Percentiles rank a stretch among this genome's conserved stretches.
phyloP scores from a whole-genome alignment of 2,797 vertebrate species.

The Anguilla obscura region DNA sequence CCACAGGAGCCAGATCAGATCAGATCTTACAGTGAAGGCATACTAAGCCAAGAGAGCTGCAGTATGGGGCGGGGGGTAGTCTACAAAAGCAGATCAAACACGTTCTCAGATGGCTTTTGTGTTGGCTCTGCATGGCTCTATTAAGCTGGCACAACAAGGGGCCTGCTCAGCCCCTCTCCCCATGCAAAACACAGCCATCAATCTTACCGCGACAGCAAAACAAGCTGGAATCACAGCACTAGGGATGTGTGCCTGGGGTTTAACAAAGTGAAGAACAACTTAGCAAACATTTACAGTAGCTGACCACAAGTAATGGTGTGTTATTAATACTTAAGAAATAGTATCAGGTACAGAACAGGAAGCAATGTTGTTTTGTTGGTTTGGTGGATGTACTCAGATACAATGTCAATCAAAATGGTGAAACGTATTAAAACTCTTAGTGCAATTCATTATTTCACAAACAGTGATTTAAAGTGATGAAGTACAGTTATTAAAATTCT shows the following conservation, averaged over 20 bases:
- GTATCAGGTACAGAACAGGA: neutral
- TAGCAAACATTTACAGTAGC: neutral
- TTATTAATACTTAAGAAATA: neutral
- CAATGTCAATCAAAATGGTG: neutral
- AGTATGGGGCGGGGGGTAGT: neutral
- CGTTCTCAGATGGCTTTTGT: conserved; percentile 9
- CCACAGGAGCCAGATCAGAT: neutral
- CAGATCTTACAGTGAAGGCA: neutral
- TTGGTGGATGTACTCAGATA: neutral
- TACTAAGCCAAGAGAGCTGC: neutral
- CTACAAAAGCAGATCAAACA: conserved; percentile 21
- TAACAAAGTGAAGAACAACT: neutral
- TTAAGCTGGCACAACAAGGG: conserved; percentile 10
- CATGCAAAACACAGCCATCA: neutral
- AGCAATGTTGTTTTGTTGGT: neutral
- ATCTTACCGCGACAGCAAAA: neutral
- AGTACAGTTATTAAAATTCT: neutral
- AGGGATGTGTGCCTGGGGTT: neutral
- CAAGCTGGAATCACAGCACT: neutral
- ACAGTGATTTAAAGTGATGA: neutral
- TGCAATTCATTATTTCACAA: neutral
- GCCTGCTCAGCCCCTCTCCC: neutral
- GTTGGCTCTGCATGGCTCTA: conserved; percentile 3
- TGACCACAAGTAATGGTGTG: neutral
- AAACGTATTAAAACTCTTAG: neutral